Evolutionary conservation across 2,888 invertebrate species (phyloP), one percentile per base, ranked within the genome.

Genomic region (Leucoma salicis): DNA sequence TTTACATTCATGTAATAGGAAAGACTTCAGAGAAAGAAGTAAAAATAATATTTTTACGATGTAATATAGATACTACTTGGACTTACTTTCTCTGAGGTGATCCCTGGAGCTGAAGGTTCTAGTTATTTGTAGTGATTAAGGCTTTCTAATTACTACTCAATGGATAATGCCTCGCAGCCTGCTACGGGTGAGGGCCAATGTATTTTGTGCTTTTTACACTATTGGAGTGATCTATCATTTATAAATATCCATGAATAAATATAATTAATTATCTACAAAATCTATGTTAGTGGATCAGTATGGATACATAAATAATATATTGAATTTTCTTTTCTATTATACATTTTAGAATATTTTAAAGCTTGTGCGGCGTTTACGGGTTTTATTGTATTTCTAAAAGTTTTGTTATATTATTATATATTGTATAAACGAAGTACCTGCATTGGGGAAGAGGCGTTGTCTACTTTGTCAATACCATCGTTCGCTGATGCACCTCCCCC

Each of bases 381-480:
- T 45, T 31, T 47, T 45, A 14, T n/a, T 38, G 14, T 45, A 34
- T 44, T 27, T 10, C 8, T 27, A 27, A 18, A 27, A 41, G 21
- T 45, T 35, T 38, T 11, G n/a, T 41, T 42, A 29, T 37, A 33
- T 58, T 15, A 21, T 43, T 55, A 46, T n/a, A 45, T 58, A 46
- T 15, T 15, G 1, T 2, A 3, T 14, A 15, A 6, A 15, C 15
- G 47, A 44, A 46, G 74, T 92, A 96, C 96, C 95, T 96, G 96
- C 94, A 96, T 95, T 46, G 96, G 96, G 12, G 94, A 94, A 52
- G 94, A 94, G 69, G 94, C 95, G 76, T 96, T 95, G 85, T 97
- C 97, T 43, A 96, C 95, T 85, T 97, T 97, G 80, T 97, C 97
- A 78, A 96, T 96, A 43, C 95, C 95, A 71, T 96, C 96, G 64